Percentiles rank a stretch among this genome's conserved stretches.
Conservation (phyloP, 2,797 vertebrate genomes). For the Lepidocolaptes lacrymiger region DNA sequence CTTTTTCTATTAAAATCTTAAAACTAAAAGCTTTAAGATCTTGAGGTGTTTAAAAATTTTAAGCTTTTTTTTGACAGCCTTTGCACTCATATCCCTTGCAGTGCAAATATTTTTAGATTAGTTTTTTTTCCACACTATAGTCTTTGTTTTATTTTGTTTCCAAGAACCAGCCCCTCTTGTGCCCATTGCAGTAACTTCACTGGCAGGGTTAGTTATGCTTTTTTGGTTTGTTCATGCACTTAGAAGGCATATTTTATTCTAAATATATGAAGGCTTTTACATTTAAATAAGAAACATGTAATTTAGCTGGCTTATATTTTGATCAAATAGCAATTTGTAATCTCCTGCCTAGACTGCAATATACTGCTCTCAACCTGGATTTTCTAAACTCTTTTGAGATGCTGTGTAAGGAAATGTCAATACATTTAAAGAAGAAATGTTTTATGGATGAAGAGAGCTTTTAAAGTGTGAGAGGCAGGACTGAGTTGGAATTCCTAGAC, state of each 20-base stretch:
- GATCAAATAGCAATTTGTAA: not conserved
- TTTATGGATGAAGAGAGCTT: slow-evolving; percentile 32
- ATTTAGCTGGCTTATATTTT: not conserved
- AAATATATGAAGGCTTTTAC: not conserved
- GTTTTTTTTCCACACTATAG: not conserved
- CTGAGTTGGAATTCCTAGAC: not conserved
- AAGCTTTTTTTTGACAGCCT: not conserved
- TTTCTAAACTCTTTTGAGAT: slow-evolving; percentile 6
- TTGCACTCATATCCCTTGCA: not conserved
- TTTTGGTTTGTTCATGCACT: not conserved
- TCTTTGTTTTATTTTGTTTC: not conserved
- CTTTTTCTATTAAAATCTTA: not conserved
- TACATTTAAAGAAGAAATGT: not conserved
- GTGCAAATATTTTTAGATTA: not conserved
- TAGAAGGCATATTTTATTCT: not conserved
- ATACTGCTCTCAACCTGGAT: not conserved
- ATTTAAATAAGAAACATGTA: not conserved
- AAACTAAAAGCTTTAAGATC: not conserved
- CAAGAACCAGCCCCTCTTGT: not conserved
- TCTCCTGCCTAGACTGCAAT: not conserved
- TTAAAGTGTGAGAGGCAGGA: not conserved
- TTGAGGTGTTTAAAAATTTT: not conserved
- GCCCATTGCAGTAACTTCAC: not conserved
- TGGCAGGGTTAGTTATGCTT: not conserved
- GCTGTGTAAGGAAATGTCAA: not conserved